Evolutionary conservation across 1,140 invertebrate genomes (phyloP).

Genomic region (Grapholita molesta): DNA sequence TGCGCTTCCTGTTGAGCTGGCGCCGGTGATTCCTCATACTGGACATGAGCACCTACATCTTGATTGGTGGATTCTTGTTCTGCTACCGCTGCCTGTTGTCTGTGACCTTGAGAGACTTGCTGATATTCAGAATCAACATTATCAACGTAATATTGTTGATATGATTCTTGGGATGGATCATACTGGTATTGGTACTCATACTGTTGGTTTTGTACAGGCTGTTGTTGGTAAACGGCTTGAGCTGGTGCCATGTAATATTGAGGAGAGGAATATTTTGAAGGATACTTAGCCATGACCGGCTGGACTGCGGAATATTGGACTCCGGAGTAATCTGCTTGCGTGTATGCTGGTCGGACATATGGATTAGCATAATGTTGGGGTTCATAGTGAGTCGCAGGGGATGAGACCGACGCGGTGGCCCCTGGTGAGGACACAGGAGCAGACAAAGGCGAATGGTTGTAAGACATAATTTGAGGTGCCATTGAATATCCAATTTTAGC

Average conservation of each 20-base stretch:
- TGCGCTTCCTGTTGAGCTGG: conserved; percentile 17
- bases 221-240: conserved; percentile 44
- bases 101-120: conserved; percentile 28
- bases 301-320: conserved; percentile 69
- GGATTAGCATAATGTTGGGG: conserved; percentile 59
- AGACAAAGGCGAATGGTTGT: conserved; percentile 39
- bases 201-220: conserved; percentile 42
- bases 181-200: conserved; percentile 62
- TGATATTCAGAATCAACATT: conserved; percentile 26
- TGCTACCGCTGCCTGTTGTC: conserved; percentile 11
- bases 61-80: conserved; percentile 12
- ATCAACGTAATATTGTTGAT: conserved; percentile 34
- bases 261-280: conserved; percentile 46
- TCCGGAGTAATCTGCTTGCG: conserved; percentile 62
- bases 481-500: conserved; percentile 59
- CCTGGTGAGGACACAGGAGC: conserved; percentile 20
- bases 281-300: conserved; percentile 67
- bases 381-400: conserved; percentile 32
- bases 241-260: conserved; percentile 46
- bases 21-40: background rate
- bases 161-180: conserved; percentile 42
- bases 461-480: conserved; percentile 62
- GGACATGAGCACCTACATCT: background rate
- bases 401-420: conserved; percentile 6
- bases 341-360: conserved; percentile 59